Evolutionary conservation across 2,888 invertebrate species (phyloP), one percentile per base, ranked within the genome.

Genomic region (Chirona hameri): DNA sequence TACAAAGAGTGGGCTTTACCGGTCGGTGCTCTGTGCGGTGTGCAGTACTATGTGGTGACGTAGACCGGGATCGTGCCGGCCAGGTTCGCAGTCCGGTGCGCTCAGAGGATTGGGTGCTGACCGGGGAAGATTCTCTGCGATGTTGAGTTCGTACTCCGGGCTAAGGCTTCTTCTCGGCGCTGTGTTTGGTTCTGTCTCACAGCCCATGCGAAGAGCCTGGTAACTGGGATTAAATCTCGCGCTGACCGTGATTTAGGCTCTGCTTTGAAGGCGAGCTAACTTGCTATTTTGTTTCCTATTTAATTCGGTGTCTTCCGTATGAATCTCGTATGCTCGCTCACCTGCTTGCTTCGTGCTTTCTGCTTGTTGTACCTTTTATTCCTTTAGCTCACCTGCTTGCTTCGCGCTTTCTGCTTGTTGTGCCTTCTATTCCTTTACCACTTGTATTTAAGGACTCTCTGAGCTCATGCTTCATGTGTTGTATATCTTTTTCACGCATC

Each of bases 1-100:
- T 76, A 46, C 76, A 46, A 46, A 76, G 39, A 24, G 76, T 76
- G 76, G 76, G 76, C 76, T 76, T 76, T 76, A 76, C 76, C 21
- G 76, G 31, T 15, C 15, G 52, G 52, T 18, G 52, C 52, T 52
- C 52, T 52, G 12, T 2, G 52, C 12, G 31, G 27, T 31, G 31
- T 29, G 72, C 72, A 72, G 72, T 72, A 31, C 31, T 72, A 72
- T 72, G 29, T 18, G 52, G 52, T 52, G 52, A 52, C 52, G 52
- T 52, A 52, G 52, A 52, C 52, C 12, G 52, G 3, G 52, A 52
- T 52, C 1, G 52, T 15, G 52, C 12, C 52, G 18, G 52, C 52
- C 18, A 18, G 52, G 18, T 12, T 9, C 39, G 7, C 4, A 39
- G 39, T 39, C 39, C 39, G 39, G 39, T 39, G 39, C 39, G 39